These are phyloP conservation scores for Caenorhabditis remanei DNA, from an alignment of 1,140 invertebrate genomes.

Conservation along the genomic window DNA sequence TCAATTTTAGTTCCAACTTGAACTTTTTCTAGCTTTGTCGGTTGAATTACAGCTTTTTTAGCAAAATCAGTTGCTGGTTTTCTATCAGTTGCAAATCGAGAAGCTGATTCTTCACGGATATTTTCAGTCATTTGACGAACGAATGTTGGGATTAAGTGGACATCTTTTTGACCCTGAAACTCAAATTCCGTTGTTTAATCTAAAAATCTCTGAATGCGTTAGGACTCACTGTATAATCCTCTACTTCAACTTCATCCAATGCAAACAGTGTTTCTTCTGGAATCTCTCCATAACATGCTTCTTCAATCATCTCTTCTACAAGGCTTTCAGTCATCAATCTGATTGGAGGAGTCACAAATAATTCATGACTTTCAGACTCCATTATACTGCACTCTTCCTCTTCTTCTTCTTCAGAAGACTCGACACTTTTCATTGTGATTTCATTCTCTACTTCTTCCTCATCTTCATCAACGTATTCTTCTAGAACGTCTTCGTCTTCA, in stretches of 20 bases:
- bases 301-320: conserved; percentile 45
- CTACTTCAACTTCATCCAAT: conserved; percentile 60
- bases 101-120: conserved; percentile 53
- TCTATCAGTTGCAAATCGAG: conserved; percentile 55
- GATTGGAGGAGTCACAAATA: conserved; percentile 57
- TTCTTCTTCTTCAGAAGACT: conserved; percentile 41
- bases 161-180: conserved; percentile 62
- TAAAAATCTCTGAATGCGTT: background rate
- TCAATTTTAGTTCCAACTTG: conserved; percentile 53
- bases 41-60: conserved; percentile 71
- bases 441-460: conserved; percentile 68
- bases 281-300: conserved; percentile 49
- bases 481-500: conserved; percentile 62
- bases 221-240: conserved; percentile 16
- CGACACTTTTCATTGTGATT: conserved; percentile 47
- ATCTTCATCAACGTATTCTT: conserved; percentile 65
- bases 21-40: conserved; percentile 67
- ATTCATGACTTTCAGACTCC: conserved; percentile 23
- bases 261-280: conserved; percentile 38
- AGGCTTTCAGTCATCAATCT: conserved; percentile 43
- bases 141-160: conserved; percentile 62
- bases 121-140: conserved; percentile 64
- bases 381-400: background rate
- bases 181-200: background rate
- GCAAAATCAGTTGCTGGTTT: conserved; percentile 72